phyloP scores from a whole-genome alignment of 2,888 invertebrate genomes.

The Eulithis testata region DNA sequence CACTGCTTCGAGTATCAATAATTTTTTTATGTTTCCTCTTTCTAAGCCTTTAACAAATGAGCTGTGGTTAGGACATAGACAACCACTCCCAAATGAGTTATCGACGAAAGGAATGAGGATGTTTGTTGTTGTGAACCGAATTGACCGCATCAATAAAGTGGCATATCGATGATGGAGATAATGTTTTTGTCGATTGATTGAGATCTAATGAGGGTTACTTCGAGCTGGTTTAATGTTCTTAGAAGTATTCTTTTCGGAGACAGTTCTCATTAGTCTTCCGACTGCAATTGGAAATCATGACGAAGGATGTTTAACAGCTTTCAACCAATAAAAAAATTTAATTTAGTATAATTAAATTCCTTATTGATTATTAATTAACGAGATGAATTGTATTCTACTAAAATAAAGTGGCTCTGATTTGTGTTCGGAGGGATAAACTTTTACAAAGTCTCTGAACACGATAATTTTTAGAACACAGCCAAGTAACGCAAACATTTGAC shows the following conservation, averaged over 20 bases:
- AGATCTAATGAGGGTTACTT: constrained; percentile 11
- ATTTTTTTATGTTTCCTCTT: no score
- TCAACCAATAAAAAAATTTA: neutral
- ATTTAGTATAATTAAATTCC: no score
- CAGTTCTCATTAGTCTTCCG: constrained; percentile 16
- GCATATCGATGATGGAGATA: constrained; percentile 5
- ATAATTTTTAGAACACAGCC: neutral
- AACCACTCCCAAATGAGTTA: neutral
- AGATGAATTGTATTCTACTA: no score
- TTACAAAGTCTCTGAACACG: neutral
- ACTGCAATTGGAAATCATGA: constrained; percentile 9
- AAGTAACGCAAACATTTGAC: constrained; percentile 22
- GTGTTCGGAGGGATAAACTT: neutral
- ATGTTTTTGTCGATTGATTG: neutral
- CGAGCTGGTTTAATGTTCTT: constrained; percentile 4
- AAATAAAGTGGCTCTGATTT: no score
- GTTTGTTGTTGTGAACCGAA: neutral
- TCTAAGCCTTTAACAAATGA: no score
- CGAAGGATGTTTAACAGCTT: constrained; percentile 2
- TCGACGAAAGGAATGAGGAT: neutral
- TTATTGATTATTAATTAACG: no score
- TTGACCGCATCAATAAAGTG: constrained; percentile 1
- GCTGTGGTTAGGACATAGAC: neutral
- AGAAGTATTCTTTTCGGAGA: constrained; percentile 5
- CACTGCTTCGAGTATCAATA: no score